Conservation (phyloP, 1,140 invertebrate genomes). For the Ips typographus region DNA sequence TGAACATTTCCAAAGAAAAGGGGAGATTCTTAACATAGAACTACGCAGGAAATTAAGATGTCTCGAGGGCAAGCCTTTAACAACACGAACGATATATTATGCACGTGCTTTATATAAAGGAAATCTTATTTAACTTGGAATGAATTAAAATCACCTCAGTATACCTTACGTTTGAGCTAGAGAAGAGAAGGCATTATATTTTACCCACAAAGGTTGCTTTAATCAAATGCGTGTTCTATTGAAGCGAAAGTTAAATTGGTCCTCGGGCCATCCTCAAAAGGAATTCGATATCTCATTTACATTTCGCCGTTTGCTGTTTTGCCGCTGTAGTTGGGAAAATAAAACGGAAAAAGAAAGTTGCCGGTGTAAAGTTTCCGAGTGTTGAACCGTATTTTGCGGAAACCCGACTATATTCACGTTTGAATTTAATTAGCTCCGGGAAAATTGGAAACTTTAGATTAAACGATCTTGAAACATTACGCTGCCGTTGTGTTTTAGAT, state of each 20-base stretch:
- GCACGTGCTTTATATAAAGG: slow-evolving; percentile 28
- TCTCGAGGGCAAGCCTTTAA: slow-evolving; percentile 21
- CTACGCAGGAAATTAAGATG: slow-evolving; percentile 29
- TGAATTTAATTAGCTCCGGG: slow-evolving; percentile 10
- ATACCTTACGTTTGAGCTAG: slow-evolving; percentile 1
- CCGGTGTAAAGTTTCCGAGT: slow-evolving; percentile 6
- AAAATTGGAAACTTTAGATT: not conserved
- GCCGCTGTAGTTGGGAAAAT: slow-evolving; percentile 20
- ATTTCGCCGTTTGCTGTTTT: slow-evolving; percentile 31
- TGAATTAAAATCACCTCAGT: slow-evolving; percentile 27
- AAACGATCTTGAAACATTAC: too few relatives aligned
- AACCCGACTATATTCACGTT: slow-evolving; percentile 3
- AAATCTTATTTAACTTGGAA: slow-evolving; percentile 34
- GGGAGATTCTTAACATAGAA: not conserved
- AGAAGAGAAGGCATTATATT: slow-evolving; percentile 20
- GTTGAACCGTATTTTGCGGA: slow-evolving; percentile 14
- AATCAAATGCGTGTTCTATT: slow-evolving; percentile 37
- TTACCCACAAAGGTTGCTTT: slow-evolving; percentile 30
- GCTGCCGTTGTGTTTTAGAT: too few relatives aligned
- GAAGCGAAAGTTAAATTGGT: slow-evolving; percentile 36
- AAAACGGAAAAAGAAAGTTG: slow-evolving; percentile 16
- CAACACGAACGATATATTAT: slow-evolving; percentile 21
- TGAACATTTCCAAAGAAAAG: not conserved
- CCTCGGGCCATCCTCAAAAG: slow-evolving; percentile 33
- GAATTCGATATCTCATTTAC: slow-evolving; percentile 34